Conservation (phyloP, 2,888 invertebrate species). For the Alloscopus bannaensis region DNA sequence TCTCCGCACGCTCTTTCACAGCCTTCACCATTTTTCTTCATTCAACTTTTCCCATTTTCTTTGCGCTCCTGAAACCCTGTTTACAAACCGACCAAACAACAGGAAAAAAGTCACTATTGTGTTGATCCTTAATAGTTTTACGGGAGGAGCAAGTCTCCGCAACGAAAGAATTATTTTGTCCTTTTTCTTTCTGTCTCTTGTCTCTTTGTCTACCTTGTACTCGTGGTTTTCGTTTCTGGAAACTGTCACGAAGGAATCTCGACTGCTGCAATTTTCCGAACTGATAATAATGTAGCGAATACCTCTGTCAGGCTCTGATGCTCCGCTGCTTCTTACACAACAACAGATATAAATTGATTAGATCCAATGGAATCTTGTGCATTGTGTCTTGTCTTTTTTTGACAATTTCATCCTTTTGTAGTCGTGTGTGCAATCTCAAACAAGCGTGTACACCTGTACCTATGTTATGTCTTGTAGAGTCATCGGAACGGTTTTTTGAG, state of each 20-base stretch:
- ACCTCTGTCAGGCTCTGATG: slow-evolving; percentile 17
- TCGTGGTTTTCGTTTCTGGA: not conserved
- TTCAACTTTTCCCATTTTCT: slow-evolving; percentile 6
- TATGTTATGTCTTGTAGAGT: no score
- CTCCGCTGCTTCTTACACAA: slow-evolving; percentile 13
- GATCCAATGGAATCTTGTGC: slow-evolving; percentile 3
- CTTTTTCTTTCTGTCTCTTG: slow-evolving; percentile 5
- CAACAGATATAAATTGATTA: slow-evolving; percentile 2
- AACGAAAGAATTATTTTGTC: slow-evolving; percentile 17
- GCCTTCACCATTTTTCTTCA: slow-evolving; percentile 28
- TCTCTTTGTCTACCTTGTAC: not conserved
- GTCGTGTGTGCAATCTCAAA: no score
- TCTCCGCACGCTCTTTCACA: no score
- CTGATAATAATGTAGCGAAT: slow-evolving; percentile 14
- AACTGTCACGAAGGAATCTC: not conserved
- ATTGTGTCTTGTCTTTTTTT: slow-evolving; percentile 1
- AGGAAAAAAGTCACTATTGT: slow-evolving; percentile 21
- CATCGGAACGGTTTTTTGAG: no score
- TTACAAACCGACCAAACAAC: slow-evolving; percentile 16
- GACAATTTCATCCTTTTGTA: no score
- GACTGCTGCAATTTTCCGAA: slow-evolving; percentile 13
- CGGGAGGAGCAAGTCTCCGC: slow-evolving; percentile 24
- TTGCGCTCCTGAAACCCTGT: slow-evolving; percentile 6
- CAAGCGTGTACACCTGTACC: no score
- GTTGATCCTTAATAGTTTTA: slow-evolving; percentile 27